Percentiles rank a stretch among this genome's conserved stretches.
These are phyloP conservation scores for Passerina amoena DNA, from an alignment of 2,113 vertebrate species.

Conservation along the genomic window DNA sequence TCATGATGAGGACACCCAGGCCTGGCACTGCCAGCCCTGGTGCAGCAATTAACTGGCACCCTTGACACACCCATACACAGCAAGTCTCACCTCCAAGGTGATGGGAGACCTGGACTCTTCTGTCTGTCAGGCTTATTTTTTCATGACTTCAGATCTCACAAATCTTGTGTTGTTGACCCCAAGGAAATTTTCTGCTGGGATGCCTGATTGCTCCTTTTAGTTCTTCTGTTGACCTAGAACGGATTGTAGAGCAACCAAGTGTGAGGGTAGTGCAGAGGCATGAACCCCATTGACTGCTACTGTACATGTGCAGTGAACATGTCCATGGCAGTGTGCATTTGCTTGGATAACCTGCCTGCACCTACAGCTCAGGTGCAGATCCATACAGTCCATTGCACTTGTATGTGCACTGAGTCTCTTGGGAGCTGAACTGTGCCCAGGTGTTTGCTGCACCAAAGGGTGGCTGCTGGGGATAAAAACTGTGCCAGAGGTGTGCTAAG, in stretches of 20 bases:
- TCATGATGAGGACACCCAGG: not conserved
- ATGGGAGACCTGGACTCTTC: not conserved
- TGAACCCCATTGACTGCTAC: not conserved
- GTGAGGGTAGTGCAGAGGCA: not conserved
- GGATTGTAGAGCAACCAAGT: not conserved
- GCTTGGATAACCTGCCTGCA: not conserved
- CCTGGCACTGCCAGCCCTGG: not conserved
- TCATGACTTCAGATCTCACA: not conserved
- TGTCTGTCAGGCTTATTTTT: not conserved
- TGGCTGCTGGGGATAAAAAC: not conserved
- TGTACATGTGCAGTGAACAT: rapidly evolving
- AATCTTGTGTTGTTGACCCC: not conserved
- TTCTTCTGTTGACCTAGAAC: not conserved
- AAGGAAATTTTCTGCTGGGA: not conserved
- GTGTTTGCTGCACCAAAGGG: not conserved
- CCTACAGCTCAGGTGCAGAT: not conserved
- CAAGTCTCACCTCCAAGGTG: not conserved
- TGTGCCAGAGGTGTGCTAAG: not conserved
- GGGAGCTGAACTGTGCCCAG: not conserved
- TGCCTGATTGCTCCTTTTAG: not conserved
- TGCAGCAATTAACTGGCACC: not conserved
- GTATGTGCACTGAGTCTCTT: not conserved
- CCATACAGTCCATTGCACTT: not conserved
- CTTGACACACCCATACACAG: not conserved
- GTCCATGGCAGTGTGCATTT: not conserved